Percentiles rank a stretch among this genome's conserved stretches.
phyloP scores from a whole-genome alignment of 2,888 invertebrate species.

The Colletes collaris region DNA sequence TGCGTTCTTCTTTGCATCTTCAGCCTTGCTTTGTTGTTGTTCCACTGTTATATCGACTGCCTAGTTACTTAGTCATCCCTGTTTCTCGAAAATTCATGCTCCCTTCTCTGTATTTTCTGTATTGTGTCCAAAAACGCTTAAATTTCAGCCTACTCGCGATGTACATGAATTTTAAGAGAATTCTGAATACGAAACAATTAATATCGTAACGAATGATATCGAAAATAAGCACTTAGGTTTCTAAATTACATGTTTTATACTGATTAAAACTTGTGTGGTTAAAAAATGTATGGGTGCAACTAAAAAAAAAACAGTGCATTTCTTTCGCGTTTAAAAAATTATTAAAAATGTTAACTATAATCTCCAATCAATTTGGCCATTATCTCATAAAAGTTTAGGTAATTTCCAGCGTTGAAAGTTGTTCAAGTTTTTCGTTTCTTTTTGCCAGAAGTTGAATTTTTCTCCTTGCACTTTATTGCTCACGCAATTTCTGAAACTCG shows the following conservation, averaged over 20 bases:
- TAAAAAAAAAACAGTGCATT: too few relatives aligned
- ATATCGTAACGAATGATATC: too few relatives aligned
- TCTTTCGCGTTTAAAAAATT: too few relatives aligned
- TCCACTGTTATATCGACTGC: constrained; percentile 48
- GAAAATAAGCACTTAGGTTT: too few relatives aligned
- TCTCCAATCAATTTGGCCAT: background rate
- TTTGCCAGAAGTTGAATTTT: background rate
- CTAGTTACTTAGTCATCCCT: constrained; percentile 27
- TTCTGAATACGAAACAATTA: too few relatives aligned
- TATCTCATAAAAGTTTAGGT: background rate
- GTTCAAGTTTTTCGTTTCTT: background rate
- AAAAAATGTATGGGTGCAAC: too few relatives aligned
- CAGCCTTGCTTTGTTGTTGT: constrained; percentile 27
- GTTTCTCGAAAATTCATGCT: constrained; percentile 25
- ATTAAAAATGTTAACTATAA: too few relatives aligned
- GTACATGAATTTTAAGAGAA: too few relatives aligned
- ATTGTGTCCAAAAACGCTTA: too few relatives aligned
- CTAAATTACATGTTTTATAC: too few relatives aligned
- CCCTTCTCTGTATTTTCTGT: background rate
- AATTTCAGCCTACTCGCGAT: too few relatives aligned
- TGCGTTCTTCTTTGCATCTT: constrained; percentile 41
- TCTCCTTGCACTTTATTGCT: background rate
- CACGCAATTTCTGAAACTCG: constrained; percentile 5
- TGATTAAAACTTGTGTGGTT: too few relatives aligned
- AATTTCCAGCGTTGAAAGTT: background rate